These are phyloP conservation scores for Agriopis aurantiaria DNA, from an alignment of 2,888 invertebrate species.

Conservation along the genomic window DNA sequence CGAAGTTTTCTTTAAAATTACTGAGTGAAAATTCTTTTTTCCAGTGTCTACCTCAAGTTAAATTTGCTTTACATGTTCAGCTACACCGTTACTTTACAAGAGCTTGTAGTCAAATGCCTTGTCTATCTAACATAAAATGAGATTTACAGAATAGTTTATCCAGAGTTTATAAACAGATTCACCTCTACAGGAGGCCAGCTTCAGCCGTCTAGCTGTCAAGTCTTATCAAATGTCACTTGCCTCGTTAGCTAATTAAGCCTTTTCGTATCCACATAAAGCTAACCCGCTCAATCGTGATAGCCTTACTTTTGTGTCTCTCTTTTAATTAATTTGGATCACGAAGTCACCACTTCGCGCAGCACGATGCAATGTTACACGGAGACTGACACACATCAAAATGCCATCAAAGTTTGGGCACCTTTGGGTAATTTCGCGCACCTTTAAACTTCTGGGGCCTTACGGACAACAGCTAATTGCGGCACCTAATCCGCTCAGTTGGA, in stretches of 20 bases:
- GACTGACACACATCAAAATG: constrained; percentile 86
- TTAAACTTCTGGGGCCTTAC: constrained; percentile 48
- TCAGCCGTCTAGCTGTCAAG: not conserved
- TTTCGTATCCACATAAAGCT: constrained; percentile 65
- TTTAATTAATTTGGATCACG: constrained; percentile 87
- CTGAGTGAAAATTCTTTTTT: no score
- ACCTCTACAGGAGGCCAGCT: no score
- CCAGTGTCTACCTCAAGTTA: no score
- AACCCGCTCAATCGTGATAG: constrained; percentile 79
- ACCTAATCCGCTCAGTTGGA: no score
- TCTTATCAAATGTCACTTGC: constrained; percentile 32
- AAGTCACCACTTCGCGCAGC: constrained; percentile 84
- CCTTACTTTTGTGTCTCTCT: constrained; percentile 79
- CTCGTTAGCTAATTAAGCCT: constrained; percentile 51
- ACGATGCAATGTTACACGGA: constrained; percentile 76
- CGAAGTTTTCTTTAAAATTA: no score
- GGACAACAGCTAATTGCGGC: no score
- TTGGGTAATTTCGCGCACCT: constrained; percentile 22
- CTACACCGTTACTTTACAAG: no score
- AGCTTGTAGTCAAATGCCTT: no score
- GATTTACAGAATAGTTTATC: no score
- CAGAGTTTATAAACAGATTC: no score
- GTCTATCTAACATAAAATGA: no score
- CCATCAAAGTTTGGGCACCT: constrained; percentile 70
- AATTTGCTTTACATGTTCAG: no score